phyloP scores from a whole-genome alignment of 2,113 vertebrate genomes.

The Mobula birostris region DNA sequence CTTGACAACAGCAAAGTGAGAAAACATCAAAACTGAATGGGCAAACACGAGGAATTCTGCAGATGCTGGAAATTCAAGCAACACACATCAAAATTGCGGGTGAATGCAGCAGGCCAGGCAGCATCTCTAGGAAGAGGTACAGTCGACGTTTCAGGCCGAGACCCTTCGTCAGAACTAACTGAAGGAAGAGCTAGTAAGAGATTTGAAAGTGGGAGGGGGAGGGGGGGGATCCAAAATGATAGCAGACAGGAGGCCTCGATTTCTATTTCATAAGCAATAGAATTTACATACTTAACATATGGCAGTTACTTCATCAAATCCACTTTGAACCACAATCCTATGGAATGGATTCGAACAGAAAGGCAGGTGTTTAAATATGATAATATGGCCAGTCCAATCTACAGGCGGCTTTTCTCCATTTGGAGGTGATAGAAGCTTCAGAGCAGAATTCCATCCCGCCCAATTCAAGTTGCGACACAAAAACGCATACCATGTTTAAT shows the following conservation, averaged over 20 bases:
- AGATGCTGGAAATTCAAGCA: too few species aligned
- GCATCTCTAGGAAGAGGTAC: too few species aligned
- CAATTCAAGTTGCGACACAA: neutral
- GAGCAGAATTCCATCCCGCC: neutral
- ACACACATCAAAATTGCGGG: too few species aligned
- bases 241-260: neutral
- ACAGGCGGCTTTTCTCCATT: neutral
- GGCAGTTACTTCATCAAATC: neutral
- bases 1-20: neutral
- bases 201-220: too few species aligned
- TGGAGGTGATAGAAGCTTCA: neutral
- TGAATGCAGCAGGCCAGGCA: too few species aligned
- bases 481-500: neutral
- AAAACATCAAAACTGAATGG: neutral
- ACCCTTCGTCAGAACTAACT: too few species aligned
- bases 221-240: too few species aligned
- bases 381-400: neutral
- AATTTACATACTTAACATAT: neutral
- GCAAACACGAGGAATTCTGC: too few species aligned
- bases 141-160: too few species aligned
- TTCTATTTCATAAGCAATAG: neutral
- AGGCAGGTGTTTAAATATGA: neutral
- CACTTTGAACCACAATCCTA: neutral
- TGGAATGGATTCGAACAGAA: neutral
- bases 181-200: too few species aligned